Evolutionary conservation across 1,140 invertebrate genomes (phyloP).

Genomic region (Pissodes strobi): DNA sequence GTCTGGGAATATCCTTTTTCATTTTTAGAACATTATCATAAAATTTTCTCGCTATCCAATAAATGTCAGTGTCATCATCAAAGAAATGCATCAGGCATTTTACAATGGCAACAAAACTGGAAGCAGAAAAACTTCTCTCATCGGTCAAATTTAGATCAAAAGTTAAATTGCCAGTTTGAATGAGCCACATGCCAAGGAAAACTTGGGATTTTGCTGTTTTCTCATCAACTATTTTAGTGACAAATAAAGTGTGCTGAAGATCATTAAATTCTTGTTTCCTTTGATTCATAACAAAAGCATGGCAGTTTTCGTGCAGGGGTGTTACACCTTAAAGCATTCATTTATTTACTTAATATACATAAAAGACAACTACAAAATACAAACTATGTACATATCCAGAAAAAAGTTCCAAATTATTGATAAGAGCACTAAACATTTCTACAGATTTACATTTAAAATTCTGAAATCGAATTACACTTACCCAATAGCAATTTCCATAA

Average conservation of each 20-base stretch:
- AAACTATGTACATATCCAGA: slow-evolving; percentile 7
- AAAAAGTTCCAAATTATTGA: too few relatives aligned
- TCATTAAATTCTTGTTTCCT: slow-evolving; percentile 75
- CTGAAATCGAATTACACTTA: too few relatives aligned
- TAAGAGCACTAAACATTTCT: too few relatives aligned
- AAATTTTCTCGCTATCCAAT: slow-evolving; percentile 77
- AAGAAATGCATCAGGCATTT: slow-evolving; percentile 63
- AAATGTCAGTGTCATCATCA: slow-evolving; percentile 73
- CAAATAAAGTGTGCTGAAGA: slow-evolving; percentile 69
- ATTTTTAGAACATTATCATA: slow-evolving; percentile 69
- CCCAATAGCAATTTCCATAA: slow-evolving; percentile 87
- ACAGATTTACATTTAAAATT: too few relatives aligned
- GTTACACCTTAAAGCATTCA: slow-evolving; percentile 63
- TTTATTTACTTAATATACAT: too few relatives aligned
- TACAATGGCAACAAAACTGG: slow-evolving; percentile 58
- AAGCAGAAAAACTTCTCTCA: slow-evolving; percentile 63
- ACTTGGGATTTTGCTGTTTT: slow-evolving; percentile 64
- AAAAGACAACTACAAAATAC: slow-evolving; percentile 6
- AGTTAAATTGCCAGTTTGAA: slow-evolving; percentile 69
- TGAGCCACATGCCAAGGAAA: slow-evolving; percentile 76
- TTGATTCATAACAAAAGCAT: slow-evolving; percentile 74
- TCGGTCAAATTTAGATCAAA: slow-evolving; percentile 56
- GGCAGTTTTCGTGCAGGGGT: slow-evolving; percentile 73
- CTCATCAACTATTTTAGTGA: slow-evolving; percentile 65
- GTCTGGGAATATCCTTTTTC: slow-evolving; percentile 64